Evolutionary conservation across 2,888 invertebrate species (phyloP).

Genomic region (Lathronympha strigana): DNA sequence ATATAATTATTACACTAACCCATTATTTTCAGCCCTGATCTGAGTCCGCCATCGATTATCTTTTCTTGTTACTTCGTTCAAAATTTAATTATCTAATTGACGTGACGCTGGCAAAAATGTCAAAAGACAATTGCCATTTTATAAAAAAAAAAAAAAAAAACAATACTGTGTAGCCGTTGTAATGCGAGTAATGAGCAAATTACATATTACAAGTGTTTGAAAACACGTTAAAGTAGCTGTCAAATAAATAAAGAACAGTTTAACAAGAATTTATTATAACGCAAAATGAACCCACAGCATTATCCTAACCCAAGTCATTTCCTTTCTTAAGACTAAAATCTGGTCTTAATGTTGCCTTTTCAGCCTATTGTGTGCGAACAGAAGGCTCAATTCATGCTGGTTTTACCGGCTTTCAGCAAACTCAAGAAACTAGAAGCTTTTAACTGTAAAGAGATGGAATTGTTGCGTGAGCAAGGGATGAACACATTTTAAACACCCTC

Average conservation of each 20-base stretch:
- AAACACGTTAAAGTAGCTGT: slow-evolving; percentile 15
- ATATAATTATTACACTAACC: too few species aligned
- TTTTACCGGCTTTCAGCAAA: slow-evolving; percentile 71
- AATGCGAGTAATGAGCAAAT: neutral
- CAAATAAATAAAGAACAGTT: slow-evolving; percentile 17
- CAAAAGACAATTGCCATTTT: too few species aligned
- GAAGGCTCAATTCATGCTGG: slow-evolving; percentile 68
- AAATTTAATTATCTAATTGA: too few species aligned
- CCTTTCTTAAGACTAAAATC: slow-evolving; percentile 71
- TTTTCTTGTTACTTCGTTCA: too few species aligned
- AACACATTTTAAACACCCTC: slow-evolving; percentile 31
- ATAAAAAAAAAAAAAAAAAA: too few species aligned
- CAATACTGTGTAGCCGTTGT: too few species aligned
- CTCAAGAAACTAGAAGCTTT: slow-evolving; percentile 73
- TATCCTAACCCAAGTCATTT: slow-evolving; percentile 66
- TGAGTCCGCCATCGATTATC: too few species aligned
- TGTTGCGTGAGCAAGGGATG: slow-evolving; percentile 53
- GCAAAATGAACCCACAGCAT: slow-evolving; percentile 39
- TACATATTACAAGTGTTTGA: slow-evolving; percentile 1
- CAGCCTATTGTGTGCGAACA: slow-evolving; percentile 66
- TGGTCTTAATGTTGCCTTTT: slow-evolving; percentile 73
- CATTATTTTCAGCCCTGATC: too few species aligned
- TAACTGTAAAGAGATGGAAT: slow-evolving; percentile 60
- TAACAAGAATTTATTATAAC: slow-evolving; percentile 31
- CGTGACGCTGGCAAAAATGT: too few species aligned